Evolutionary conservation across 2,888 invertebrate genomes (phyloP).

Genomic region (Polia nebulosa): DNA sequence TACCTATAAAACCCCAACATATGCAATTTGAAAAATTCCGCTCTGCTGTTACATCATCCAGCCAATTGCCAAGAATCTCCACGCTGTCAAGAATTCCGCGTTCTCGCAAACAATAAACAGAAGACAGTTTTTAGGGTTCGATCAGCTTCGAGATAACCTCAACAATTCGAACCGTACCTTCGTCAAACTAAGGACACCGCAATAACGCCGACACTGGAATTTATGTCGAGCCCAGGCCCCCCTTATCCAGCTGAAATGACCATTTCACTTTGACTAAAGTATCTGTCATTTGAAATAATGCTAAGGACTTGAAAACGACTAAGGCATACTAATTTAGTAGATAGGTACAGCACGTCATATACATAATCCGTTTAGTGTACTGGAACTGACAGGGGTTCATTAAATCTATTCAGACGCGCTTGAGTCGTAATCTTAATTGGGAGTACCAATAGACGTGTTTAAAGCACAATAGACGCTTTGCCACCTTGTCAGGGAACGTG

Average conservation of each 20-base stretch:
- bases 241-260: constrained; percentile 81
- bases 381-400: constrained; percentile 58
- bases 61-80: constrained; percentile 62
- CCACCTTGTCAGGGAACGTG: neutral
- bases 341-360: constrained; percentile 45
- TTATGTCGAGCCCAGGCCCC: constrained; percentile 85
- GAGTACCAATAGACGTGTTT: constrained; percentile 37
- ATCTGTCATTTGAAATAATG: constrained; percentile 83
- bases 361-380: constrained; percentile 51
- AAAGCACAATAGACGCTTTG: constrained; percentile 35
- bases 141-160: constrained; percentile 82
- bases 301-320: constrained; percentile 65
- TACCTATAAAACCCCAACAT: neutral
- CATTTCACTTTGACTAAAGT: constrained; percentile 84
- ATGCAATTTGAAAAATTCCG: constrained; percentile 14
- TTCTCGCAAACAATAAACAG: constrained; percentile 77
- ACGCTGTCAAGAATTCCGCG: constrained; percentile 67
- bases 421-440: constrained; percentile 54
- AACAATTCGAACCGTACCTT: constrained; percentile 85
- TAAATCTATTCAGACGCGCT: constrained; percentile 52
- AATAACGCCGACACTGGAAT: constrained; percentile 85
- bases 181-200: constrained; percentile 86
- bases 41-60: constrained; percentile 66
- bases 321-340: constrained; percentile 66
- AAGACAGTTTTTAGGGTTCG: constrained; percentile 76